Conservation (phyloP, 2,888 invertebrate genomes). For the Tenodera sinensis region DNA sequence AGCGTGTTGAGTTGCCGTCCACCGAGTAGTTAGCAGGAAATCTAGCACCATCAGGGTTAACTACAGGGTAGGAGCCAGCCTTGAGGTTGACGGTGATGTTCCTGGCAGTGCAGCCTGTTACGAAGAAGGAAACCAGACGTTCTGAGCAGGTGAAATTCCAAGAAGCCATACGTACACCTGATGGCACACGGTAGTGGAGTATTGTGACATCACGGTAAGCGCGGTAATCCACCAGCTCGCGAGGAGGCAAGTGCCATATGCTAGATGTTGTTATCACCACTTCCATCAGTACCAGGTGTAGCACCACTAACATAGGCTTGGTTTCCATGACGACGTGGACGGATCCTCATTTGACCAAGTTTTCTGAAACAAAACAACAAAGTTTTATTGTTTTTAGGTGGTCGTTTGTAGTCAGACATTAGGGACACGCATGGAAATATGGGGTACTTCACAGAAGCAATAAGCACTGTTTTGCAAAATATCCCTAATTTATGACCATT, state of each 20-base stretch:
- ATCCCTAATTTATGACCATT: no score
- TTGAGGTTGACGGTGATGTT: conserved; percentile 55
- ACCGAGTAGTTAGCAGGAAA: conserved; percentile 61
- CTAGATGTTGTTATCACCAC: not conserved
- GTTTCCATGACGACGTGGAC: not conserved
- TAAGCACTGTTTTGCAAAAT: no score
- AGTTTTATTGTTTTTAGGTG: no score
- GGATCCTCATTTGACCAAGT: not conserved
- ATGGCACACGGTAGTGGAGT: conserved; percentile 55
- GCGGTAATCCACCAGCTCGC: conserved; percentile 43
- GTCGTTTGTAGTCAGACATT: no score
- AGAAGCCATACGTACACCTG: conserved; percentile 48
- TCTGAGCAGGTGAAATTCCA: conserved; percentile 44
- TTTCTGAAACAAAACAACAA: not conserved
- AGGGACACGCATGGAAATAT: no score
- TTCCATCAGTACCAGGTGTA: not conserved
- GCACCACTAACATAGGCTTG: not conserved
- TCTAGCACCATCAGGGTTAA: conserved; percentile 74
- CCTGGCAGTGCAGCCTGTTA: conserved; percentile 35
- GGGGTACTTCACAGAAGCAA: no score
- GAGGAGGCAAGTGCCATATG: conserved; percentile 22
- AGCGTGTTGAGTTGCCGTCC: conserved; percentile 30
- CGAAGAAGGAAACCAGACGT: conserved; percentile 18
- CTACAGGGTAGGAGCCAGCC: conserved; percentile 76
- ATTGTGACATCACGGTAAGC: conserved; percentile 58